Evolutionary conservation across 2,797 vertebrate genomes (phyloP).

Genomic region (Anabas testudineus): DNA sequence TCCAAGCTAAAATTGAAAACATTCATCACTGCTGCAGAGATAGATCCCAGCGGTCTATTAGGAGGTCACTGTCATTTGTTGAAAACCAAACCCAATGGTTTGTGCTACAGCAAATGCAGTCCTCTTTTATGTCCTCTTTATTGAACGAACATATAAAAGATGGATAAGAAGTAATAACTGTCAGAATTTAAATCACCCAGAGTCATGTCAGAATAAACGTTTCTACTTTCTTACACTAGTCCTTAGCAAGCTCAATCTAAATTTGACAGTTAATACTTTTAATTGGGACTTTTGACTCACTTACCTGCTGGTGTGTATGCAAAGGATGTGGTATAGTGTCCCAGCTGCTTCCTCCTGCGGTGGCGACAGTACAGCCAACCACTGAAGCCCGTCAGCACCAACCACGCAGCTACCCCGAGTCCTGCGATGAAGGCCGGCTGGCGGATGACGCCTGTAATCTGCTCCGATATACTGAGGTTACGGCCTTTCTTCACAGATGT

Average conservation of each 20-base stretch:
- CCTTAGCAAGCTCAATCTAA: background rate
- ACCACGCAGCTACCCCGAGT: slow-evolving; percentile 94
- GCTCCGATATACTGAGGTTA: slow-evolving; percentile 89
- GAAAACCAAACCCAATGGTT: slow-evolving; percentile 34
- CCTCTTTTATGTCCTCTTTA: background rate
- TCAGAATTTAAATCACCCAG: background rate
- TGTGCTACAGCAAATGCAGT: background rate
- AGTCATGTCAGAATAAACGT: background rate
- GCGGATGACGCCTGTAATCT: slow-evolving; percentile 91
- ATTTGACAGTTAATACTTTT: slow-evolving; percentile 5
- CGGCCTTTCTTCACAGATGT: slow-evolving; percentile 74
- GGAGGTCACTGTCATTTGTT: slow-evolving; percentile 44
- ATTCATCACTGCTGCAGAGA: slow-evolving; percentile 54
- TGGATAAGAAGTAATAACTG: background rate
- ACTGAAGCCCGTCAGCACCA: slow-evolving; percentile 85
- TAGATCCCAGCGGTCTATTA: slow-evolving; percentile 36
- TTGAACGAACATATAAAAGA: slow-evolving; percentile 29
- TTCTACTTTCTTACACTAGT: slow-evolving; percentile 1
- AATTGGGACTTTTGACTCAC: slow-evolving; percentile 1
- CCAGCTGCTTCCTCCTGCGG: slow-evolving; percentile 91
- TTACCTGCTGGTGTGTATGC: slow-evolving; percentile 94
- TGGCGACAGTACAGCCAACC: slow-evolving; percentile 86
- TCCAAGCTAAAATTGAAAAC: slow-evolving; percentile 56
- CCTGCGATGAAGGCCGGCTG: slow-evolving; percentile 97
- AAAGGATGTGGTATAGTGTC: slow-evolving; percentile 96